phyloP scores from a whole-genome alignment of 2,888 invertebrate species.

The Emmelina monodactyla region DNA sequence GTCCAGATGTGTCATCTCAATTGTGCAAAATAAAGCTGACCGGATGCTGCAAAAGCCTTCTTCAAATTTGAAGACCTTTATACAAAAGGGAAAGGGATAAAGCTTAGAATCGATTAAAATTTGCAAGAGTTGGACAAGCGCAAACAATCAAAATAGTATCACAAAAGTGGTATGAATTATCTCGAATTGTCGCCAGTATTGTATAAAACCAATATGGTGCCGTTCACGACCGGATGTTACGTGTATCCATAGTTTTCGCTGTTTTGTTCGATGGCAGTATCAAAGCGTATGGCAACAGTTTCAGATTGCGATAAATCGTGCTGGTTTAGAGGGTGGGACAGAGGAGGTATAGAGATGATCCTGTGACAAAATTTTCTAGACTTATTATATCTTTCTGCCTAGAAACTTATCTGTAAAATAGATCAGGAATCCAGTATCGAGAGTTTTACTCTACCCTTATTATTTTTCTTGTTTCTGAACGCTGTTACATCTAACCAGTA shows the following conservation, averaged over 20 bases:
- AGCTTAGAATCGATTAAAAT: too few relatives aligned
- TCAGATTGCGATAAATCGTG: slow-evolving; percentile 55
- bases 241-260: slow-evolving; percentile 30
- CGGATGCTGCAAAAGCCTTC: slow-evolving; percentile 17
- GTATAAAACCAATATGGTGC: slow-evolving; percentile 23
- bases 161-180: neutral
- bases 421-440: too few relatives aligned
- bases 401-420: too few relatives aligned
- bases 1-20: slow-evolving; percentile 21
- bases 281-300: slow-evolving; percentile 54
- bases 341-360: slow-evolving; percentile 20
- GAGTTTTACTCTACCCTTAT: too few relatives aligned
- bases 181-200: slow-evolving; percentile 18
- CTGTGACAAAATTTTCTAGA: too few relatives aligned
- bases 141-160: slow-evolving; percentile 14
- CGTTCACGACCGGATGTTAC: slow-evolving; percentile 46
- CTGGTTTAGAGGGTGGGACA: slow-evolving; percentile 36
- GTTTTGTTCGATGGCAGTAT: slow-evolving; percentile 40
- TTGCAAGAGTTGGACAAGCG: slow-evolving; percentile 17
- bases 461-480: too few relatives aligned
- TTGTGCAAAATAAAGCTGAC: slow-evolving; percentile 29
- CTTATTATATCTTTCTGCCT: too few relatives aligned
- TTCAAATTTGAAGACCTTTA: too few relatives aligned
- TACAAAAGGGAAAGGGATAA: too few relatives aligned
- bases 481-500: too few relatives aligned